Evolutionary conservation across 2,113 vertebrate genomes (phyloP).

Genomic region (Osmerus eperlanus): DNA sequence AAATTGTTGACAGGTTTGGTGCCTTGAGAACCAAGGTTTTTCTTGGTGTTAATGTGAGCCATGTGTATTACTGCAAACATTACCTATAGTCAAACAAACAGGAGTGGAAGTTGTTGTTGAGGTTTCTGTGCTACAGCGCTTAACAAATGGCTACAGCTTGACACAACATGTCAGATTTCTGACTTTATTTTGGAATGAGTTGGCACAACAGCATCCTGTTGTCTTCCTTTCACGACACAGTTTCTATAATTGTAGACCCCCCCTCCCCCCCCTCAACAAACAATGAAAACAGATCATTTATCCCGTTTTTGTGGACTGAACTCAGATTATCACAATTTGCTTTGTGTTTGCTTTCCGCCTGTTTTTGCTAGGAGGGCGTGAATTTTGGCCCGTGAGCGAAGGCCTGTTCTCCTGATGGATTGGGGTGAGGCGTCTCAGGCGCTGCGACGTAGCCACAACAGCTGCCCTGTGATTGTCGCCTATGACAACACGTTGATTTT

Average conservation of each 20-base stretch:
- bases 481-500: constrained; percentile 70
- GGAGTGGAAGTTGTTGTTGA: not conserved
- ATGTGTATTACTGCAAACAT: constrained; percentile 19
- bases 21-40: not conserved
- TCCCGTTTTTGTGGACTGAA: constrained; percentile 35
- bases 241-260: constrained; percentile 51
- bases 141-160: no score
- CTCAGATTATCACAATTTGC: constrained; percentile 43
- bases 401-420: constrained; percentile 46
- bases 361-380: constrained; percentile 54
- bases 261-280: constrained; percentile 26
- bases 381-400: constrained; percentile 41
- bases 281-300: constrained; percentile 54
- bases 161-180: no score
- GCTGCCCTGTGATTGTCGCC: constrained; percentile 67
- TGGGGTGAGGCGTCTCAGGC: constrained; percentile 53
- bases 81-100: constrained; percentile 5
- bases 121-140: no score
- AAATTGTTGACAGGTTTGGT: constrained; percentile 47
- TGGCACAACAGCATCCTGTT: constrained; percentile 47
- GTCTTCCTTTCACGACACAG: not conserved
- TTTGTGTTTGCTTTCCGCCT: constrained; percentile 49
- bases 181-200: constrained; percentile 24
- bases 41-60: constrained; percentile 44
- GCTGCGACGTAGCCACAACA: constrained; percentile 69